Evolutionary conservation across 2,113 vertebrate species (phyloP), one percentile per base, ranked within the genome.

Genomic region (Sorex araneus): DNA sequence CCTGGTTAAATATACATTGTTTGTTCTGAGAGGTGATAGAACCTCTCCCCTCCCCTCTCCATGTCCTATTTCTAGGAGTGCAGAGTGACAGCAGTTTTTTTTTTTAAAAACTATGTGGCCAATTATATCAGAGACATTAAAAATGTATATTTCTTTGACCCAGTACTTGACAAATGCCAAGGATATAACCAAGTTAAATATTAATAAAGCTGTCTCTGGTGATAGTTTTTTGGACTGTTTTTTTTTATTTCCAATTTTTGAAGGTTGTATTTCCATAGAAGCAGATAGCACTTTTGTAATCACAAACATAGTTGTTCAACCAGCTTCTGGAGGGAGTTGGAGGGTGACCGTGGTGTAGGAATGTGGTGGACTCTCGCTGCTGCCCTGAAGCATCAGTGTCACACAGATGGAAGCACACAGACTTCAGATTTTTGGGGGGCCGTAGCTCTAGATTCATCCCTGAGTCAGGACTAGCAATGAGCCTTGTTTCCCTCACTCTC

Each of bases 161-260:
- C 18, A 87, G 19, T 40, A 30, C 21, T 76, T 27, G 7, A 21
- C 28, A 77, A 75, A n/a, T 91, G 64, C 75, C 81, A 45, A 86
- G 81, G 40, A 67, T 64, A 23, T 60, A 86, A 84, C 28, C 21
- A 84, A 89, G 45, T 11, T 18, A 75, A 21, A 69, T n/a, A 15
- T 84, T 63, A 90, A 71, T 10, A 94, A 40, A 3, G 2, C 66
- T 63, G 36, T n/a, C 66, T 88, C 70, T 21, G 47, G 19, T 74
- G 71, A 6, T 69, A 16, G 9, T 21, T 75, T 25, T 71, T 9
- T 18, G 92, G 66, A 28, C 10, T 50, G 5, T 13, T 50, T 50
- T 10, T 50, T 50, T 50, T 50, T 77, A 57, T 66, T 93, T 86
- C 75, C 28, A 75, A 77, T 79, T 45, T 67, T n/a, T 67, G 47